These are phyloP conservation scores for Strix uralensis DNA, from an alignment of 2,113 vertebrate species.

Conservation along the genomic window DNA sequence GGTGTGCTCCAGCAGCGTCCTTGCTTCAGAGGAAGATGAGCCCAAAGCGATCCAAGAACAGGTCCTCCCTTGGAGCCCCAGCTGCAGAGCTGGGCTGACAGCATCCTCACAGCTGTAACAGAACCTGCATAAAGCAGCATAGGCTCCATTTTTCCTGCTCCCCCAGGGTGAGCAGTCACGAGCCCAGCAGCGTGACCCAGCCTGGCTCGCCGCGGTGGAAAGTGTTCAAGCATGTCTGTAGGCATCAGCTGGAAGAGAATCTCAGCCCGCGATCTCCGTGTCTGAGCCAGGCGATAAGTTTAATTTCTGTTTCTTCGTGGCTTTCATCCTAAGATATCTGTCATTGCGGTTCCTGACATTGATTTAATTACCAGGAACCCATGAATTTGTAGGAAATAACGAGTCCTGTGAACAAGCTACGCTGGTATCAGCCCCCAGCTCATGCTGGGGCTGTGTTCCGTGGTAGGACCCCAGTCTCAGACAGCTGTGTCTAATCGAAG, in stretches of 20 bases:
- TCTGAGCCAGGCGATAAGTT: background rate
- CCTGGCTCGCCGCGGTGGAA: rapidly evolving
- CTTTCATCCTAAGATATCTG: background rate
- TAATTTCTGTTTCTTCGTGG: background rate
- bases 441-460: rapidly evolving
- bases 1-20: background rate
- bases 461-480: background rate
- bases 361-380: background rate
- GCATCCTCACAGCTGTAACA: background rate
- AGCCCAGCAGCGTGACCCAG: background rate
- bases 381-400: background rate
- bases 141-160: background rate
- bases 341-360: background rate
- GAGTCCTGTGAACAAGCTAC: background rate
- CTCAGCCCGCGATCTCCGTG: background rate
- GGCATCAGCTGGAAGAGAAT: background rate
- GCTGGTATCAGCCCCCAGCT: background rate
- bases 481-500: background rate
- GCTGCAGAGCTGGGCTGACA: background rate
- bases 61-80: background rate
- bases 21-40: background rate
- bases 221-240: background rate
- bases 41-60: background rate
- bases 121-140: background rate
- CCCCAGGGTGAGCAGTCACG: background rate